Evolutionary conservation across 2,888 invertebrate genomes (phyloP).

Genomic region (Apoda limacodes): DNA sequence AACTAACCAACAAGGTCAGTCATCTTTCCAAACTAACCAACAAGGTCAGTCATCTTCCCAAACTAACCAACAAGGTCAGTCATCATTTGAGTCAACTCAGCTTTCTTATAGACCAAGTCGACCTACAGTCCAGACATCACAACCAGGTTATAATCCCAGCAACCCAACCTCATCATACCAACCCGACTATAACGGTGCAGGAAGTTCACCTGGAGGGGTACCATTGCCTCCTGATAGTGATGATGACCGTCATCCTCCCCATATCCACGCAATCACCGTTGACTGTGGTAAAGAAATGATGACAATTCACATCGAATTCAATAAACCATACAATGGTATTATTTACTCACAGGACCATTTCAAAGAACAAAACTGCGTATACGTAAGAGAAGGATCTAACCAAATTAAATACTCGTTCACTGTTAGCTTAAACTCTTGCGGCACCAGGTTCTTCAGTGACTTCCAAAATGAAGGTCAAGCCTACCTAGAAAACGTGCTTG

Average conservation of each 20-base stretch:
- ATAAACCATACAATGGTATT: constrained; percentile 79
- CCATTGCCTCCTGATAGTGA: constrained; percentile 44
- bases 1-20: constrained; percentile 23
- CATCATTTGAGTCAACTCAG: constrained; percentile 21
- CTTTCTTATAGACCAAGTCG: too few relatives aligned
- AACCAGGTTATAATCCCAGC: constrained; percentile 21
- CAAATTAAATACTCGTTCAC: constrained; percentile 79
- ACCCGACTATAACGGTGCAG: too few relatives aligned
- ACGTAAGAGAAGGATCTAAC: constrained; percentile 78
- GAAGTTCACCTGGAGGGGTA: too few relatives aligned
- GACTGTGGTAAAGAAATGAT: constrained; percentile 85
- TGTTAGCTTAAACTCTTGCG: constrained; percentile 80
- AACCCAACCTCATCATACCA: constrained; percentile 15
- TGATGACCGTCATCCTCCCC: constrained; percentile 78
- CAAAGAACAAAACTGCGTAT: constrained; percentile 76
- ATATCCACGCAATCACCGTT: constrained; percentile 80
- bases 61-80: constrained; percentile 28
- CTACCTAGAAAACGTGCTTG: constrained; percentile 82
- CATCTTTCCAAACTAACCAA: constrained; percentile 9
- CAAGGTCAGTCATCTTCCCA: constrained; percentile 18
- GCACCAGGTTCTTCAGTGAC: constrained; percentile 83
- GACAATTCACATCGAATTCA: constrained; percentile 84
- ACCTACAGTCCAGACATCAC: constrained; percentile 26
- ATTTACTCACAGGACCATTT: constrained; percentile 84
- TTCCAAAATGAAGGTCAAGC: constrained; percentile 82